Percentiles rank a stretch among this genome's conserved stretches.
These are phyloP conservation scores for Cheilosia grossa DNA, from an alignment of 2,888 invertebrate genomes.

Conservation along the genomic window DNA sequence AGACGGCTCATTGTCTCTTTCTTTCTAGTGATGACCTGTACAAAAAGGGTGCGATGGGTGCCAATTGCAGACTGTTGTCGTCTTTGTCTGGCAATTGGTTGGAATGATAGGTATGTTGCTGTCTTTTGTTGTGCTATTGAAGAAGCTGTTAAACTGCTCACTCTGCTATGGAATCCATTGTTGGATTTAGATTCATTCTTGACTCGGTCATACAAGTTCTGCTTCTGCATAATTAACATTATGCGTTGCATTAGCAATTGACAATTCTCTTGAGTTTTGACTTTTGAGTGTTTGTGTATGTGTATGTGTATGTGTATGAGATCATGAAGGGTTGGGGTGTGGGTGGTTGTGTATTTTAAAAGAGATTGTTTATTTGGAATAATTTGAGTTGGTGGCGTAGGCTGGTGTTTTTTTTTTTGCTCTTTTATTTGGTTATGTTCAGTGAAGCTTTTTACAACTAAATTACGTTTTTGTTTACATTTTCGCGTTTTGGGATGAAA, in stretches of 20 bases:
- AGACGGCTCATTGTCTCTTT: conserved; percentile 61
- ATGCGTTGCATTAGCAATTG: conserved; percentile 52
- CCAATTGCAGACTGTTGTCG: conserved; percentile 50
- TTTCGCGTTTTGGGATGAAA: conserved; percentile 13
- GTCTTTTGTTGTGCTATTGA: background rate
- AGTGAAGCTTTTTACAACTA: conserved; percentile 42
- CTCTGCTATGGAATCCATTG: background rate
- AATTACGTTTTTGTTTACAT: conserved; percentile 67
- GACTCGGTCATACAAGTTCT: conserved; percentile 22
- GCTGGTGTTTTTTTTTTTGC: conserved; percentile 26
- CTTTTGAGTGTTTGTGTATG: too few relatives aligned
- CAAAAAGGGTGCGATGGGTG: conserved; percentile 43
- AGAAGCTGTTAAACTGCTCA: background rate
- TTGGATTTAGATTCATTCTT: background rate
- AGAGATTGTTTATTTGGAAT: conserved; percentile 66
- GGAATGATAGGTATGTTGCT: conserved; percentile 41
- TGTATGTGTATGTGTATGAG: too few relatives aligned
- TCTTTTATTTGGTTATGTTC: conserved; percentile 7
- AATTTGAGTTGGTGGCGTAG: background rate
- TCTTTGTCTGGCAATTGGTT: conserved; percentile 57
- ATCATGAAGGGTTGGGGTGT: too few relatives aligned
- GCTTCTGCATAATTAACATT: too few relatives aligned
- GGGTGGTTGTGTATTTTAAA: background rate
- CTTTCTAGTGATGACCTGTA: background rate
- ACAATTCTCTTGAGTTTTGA: conserved; percentile 26